These are phyloP conservation scores for Dendrolimus punctatus DNA, from an alignment of 1,140 invertebrate genomes.

Conservation along the genomic window DNA sequence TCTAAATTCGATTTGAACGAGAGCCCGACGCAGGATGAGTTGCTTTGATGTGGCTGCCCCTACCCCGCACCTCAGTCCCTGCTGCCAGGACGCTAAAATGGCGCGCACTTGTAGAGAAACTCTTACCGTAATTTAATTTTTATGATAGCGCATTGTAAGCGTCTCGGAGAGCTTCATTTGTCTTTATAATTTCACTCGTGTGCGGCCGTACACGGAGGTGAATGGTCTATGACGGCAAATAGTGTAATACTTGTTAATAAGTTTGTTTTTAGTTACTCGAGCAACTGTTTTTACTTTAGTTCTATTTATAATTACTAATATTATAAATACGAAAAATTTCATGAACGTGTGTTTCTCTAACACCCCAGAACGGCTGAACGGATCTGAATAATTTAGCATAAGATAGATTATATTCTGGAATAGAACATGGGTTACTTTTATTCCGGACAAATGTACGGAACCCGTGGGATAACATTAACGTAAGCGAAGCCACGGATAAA, in stretches of 20 bases:
- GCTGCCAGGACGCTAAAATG: conserved; percentile 38
- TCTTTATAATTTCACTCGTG: conserved; percentile 39
- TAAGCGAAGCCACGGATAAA: too few species aligned
- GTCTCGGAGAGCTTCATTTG: conserved; percentile 53
- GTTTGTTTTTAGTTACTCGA: neutral
- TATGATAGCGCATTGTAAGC: conserved; percentile 70
- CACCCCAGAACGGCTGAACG: too few species aligned
- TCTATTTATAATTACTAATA: too few species aligned
- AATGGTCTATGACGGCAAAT: neutral
- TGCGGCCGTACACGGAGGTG: conserved; percentile 16
- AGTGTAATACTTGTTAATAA: neutral
- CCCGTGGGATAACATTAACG: too few species aligned
- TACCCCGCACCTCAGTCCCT: conserved; percentile 22
- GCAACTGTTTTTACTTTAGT: too few species aligned
- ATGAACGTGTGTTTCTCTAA: too few species aligned
- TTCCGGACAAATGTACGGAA: too few species aligned
- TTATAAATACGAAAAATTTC: too few species aligned
- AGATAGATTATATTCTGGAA: too few species aligned
- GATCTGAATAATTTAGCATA: too few species aligned
- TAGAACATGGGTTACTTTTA: too few species aligned
- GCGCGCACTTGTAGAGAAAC: conserved; percentile 63
- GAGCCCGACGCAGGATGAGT: conserved; percentile 42
- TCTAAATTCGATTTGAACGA: conserved; percentile 65
- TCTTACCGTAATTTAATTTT: conserved; percentile 70
- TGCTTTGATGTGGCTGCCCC: conserved; percentile 58